Conservation (phyloP, 92 coral and sea anemone genomes). For the Actinostola sp. region DNA sequence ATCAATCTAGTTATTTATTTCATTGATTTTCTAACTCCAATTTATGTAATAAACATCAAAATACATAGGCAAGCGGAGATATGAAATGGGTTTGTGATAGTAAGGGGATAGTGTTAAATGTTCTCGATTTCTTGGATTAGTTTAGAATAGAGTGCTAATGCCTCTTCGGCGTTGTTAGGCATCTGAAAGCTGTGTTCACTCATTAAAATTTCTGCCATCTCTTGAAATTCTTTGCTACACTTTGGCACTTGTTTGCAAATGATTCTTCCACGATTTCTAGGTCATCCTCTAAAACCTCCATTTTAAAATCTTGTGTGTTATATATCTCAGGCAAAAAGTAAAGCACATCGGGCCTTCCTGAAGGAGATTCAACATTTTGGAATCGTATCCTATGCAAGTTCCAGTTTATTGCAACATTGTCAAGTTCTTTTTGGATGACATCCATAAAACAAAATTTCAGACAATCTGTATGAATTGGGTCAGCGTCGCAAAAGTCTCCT, state of each 20-base stretch:
- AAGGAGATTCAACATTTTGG: conserved; percentile 12
- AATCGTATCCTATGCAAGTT: conserved; percentile 33
- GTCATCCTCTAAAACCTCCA: not conserved
- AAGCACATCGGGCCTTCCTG: conserved; percentile 30
- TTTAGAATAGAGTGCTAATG: too few species aligned
- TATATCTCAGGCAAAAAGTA: conserved; percentile 26
- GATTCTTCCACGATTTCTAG: not conserved
- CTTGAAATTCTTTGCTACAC: conserved; percentile 26
- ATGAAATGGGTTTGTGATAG: too few species aligned
- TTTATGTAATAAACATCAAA: too few species aligned
- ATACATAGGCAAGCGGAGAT: too few species aligned
- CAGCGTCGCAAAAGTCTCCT: conserved; percentile 14
- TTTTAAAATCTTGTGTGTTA: not conserved
- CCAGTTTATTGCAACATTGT: conserved; percentile 28
- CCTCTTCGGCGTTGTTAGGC: too few species aligned
- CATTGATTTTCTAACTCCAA: too few species aligned
- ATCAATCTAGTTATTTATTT: too few species aligned
- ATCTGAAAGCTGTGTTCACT: too few species aligned
- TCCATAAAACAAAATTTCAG: conserved; percentile 38
- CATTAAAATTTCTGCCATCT: too few species aligned
- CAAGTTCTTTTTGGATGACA: conserved; percentile 16
- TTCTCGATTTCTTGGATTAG: too few species aligned
- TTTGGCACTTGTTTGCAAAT: not conserved
- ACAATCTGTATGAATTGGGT: conserved; percentile 20
- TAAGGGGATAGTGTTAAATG: too few species aligned